Percentiles rank a stretch among this genome's conserved stretches.
Evolutionary conservation across 2,113 vertebrate genomes (phyloP).

Genomic region (Bothrops jararaca): DNA sequence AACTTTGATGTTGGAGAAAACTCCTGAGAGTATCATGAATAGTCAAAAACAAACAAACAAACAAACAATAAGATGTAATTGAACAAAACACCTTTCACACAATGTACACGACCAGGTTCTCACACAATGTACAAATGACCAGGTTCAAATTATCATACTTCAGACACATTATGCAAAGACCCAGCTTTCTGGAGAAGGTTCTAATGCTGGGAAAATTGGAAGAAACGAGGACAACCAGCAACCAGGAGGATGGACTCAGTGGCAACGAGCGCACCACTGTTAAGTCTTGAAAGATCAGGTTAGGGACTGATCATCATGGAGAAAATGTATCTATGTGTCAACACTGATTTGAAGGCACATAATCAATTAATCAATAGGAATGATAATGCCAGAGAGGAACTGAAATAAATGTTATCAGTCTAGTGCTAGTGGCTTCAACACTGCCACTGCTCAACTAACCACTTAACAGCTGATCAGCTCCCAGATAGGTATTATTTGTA

Average conservation of each 20-base stretch:
- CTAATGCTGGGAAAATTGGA: neutral
- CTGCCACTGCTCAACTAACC: neutral
- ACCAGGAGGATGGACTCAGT: neutral
- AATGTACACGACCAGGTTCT: neutral
- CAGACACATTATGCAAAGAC: neutral
- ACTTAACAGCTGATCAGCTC: neutral
- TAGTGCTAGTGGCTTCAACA: neutral
- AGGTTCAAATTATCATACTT: neutral
- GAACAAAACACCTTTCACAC: neutral
- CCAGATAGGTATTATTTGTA: neutral
- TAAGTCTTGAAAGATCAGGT: neutral
- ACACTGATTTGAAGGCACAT: neutral
- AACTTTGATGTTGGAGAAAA: neutral
- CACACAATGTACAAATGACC: neutral
- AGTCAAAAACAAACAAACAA: neutral
- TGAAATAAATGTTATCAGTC: neutral
- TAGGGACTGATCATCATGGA: neutral
- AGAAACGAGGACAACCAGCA: neutral
- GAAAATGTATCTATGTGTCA: neutral
- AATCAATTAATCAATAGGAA: neutral
- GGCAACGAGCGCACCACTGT: neutral
- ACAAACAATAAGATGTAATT: neutral
- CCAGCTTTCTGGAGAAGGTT: neutral
- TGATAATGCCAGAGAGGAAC: neutral
- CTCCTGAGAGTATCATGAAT: neutral